phyloP scores from a whole-genome alignment of 2,113 vertebrate species.

The Pygoscelis antarcticus region DNA sequence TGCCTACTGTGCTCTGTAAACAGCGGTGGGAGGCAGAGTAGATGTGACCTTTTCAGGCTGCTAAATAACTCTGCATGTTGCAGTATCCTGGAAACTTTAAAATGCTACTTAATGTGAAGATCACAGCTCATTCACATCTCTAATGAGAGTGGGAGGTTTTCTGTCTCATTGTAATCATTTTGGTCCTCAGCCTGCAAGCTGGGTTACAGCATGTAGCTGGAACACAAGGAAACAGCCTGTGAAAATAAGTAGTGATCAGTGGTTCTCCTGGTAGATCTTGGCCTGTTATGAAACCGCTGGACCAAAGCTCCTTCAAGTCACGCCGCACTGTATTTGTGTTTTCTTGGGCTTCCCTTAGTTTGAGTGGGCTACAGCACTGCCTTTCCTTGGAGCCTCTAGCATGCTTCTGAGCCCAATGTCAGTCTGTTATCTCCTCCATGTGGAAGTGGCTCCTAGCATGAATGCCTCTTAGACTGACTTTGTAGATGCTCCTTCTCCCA shows the following conservation, averaged over 20 bases:
- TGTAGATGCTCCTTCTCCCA: neutral
- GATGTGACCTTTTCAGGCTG: constrained; percentile 56
- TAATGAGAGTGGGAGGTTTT: constrained; percentile 12
- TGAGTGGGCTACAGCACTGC: neutral
- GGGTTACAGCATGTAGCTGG: neutral
- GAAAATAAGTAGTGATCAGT: neutral
- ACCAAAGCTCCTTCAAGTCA: neutral
- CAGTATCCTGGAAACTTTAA: constrained; percentile 30
- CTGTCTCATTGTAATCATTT: neutral
- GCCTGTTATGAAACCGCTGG: neutral
- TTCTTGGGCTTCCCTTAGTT: neutral
- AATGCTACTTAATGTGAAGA: constrained; percentile 15
- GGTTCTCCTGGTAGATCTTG: neutral
- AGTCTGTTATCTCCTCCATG: rapidly evolving
- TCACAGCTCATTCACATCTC: constrained; percentile 35
- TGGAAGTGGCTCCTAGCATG: neutral
- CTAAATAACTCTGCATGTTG: constrained; percentile 9
- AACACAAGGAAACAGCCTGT: neutral
- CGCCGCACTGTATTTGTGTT: neutral
- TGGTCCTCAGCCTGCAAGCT: neutral
- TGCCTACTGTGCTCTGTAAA: constrained; percentile 1
- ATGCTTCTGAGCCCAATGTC: neutral
- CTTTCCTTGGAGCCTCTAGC: neutral
- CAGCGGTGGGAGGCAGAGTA: constrained; percentile 4
- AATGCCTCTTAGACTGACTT: neutral